Conservation (phyloP, 2,797 vertebrate species). For the Ctenochaetus hawaiiensis region DNA sequence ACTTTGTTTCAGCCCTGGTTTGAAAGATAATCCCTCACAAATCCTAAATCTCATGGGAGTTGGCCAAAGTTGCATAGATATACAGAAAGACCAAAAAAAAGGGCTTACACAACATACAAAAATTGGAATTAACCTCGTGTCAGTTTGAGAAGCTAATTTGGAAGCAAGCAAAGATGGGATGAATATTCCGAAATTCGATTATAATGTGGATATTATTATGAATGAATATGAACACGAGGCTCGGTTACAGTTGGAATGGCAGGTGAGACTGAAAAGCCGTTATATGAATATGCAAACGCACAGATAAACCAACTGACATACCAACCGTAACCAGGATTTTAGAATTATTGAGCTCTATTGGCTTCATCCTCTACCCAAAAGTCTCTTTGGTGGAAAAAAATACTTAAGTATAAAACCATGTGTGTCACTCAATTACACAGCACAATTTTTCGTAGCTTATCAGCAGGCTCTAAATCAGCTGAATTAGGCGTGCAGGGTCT, state of each 20-base stretch:
- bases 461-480: background rate
- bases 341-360: background rate
- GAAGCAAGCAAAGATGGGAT: background rate
- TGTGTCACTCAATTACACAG: background rate
- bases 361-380: background rate
- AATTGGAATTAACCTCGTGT: conserved; percentile 21
- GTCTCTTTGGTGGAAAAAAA: background rate
- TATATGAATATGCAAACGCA: conserved; percentile 23
- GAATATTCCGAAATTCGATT: background rate
- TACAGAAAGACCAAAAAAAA: conserved; percentile 12
- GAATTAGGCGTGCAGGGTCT: conserved; percentile 12
- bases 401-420: background rate
- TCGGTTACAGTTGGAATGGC: background rate
- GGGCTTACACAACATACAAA: conserved; percentile 40
- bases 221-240: background rate
- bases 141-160: conserved; percentile 20
- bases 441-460: background rate
- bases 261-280: background rate
- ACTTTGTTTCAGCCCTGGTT: conserved; percentile 72
- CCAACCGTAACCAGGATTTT: background rate
- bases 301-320: conserved; percentile 11
- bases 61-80: conserved; percentile 64
- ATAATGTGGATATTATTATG: background rate
- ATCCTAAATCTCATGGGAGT: conserved; percentile 73
- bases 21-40: conserved; percentile 74